These are phyloP conservation scores for Herminia tarsipennalis DNA, from an alignment of 2,888 invertebrate genomes.

Conservation along the genomic window DNA sequence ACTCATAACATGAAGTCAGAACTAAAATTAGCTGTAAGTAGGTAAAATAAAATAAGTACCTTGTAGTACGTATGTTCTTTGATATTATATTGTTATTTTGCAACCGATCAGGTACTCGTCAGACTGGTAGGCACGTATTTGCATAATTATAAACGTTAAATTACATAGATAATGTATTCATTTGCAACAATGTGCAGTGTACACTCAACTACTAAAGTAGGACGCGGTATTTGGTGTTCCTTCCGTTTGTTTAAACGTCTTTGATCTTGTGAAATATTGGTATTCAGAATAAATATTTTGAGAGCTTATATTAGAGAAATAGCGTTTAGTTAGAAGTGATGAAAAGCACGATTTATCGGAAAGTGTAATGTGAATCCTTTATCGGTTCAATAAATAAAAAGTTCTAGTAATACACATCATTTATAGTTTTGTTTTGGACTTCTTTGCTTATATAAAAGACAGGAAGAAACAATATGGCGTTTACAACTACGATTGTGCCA, in stretches of 20 bases:
- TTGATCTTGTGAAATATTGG: constrained; percentile 32
- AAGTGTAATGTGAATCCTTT: background rate
- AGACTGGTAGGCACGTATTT: constrained; percentile 36
- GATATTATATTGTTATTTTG: constrained; percentile 32
- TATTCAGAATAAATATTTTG: constrained; percentile 18
- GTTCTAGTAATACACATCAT: too few relatives aligned
- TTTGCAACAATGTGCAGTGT: constrained; percentile 35
- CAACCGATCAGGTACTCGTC: constrained; percentile 32
- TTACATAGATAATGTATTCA: constrained; percentile 40
- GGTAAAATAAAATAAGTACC: constrained; percentile 19
- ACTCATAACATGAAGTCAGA: constrained; percentile 1
- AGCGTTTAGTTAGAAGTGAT: constrained; percentile 6
- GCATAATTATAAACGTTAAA: constrained; percentile 45
- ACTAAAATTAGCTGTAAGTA: constrained; percentile 8
- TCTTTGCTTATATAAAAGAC: too few relatives aligned
- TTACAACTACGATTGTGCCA: too few relatives aligned
- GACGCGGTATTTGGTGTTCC: constrained; percentile 20
- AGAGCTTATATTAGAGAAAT: constrained; percentile 12
- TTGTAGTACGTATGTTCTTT: constrained; percentile 4
- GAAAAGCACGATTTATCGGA: constrained; percentile 2
- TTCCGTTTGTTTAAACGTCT: constrained; percentile 12
- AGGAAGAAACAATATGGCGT: too few relatives aligned
- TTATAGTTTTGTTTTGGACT: too few relatives aligned
- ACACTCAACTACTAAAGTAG: constrained; percentile 17
- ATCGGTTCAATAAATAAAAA: background rate